Evolutionary conservation across 2,888 invertebrate genomes (phyloP).

Genomic region (Ceramica pisi): DNA sequence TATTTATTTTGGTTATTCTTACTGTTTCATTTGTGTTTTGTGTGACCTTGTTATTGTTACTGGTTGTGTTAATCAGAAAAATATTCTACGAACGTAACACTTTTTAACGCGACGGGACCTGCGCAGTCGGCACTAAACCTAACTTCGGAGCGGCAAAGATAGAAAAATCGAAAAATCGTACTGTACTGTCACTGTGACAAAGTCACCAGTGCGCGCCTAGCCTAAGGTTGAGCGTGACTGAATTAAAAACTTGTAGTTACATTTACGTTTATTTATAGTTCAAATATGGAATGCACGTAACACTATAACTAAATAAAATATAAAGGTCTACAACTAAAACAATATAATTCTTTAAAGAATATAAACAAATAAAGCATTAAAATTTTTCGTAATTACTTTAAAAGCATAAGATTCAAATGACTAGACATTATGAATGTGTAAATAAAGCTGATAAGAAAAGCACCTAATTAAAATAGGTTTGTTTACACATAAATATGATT

Average conservation of each 20-base stretch:
- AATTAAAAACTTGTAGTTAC: constrained; percentile 31
- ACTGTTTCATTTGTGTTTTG: too few relatives aligned
- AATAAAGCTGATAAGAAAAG: constrained; percentile 17
- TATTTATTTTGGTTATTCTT: too few relatives aligned
- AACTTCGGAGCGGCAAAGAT: too few relatives aligned
- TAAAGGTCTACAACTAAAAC: constrained; percentile 44
- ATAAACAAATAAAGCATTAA: constrained; percentile 43
- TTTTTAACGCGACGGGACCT: too few relatives aligned
- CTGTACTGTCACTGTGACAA: too few relatives aligned
- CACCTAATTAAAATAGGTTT: constrained; percentile 4
- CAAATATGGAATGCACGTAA: constrained; percentile 63
- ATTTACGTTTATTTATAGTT: constrained; percentile 55
- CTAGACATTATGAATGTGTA: constrained; percentile 47
- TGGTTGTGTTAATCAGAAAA: too few relatives aligned
- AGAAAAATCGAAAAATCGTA: too few relatives aligned
- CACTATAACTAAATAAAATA: constrained; percentile 50
- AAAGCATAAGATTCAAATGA: constrained; percentile 49
- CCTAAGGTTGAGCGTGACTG: too few relatives aligned
- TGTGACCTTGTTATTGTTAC: too few relatives aligned
- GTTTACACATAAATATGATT: constrained; percentile 1
- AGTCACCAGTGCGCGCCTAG: too few relatives aligned
- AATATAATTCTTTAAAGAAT: constrained; percentile 30
- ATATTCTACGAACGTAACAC: too few relatives aligned
- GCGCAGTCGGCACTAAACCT: too few relatives aligned
- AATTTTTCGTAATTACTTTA: constrained; percentile 45